Conservation (phyloP, 2,797 vertebrate genomes). For the Myotis pilosus region DNA sequence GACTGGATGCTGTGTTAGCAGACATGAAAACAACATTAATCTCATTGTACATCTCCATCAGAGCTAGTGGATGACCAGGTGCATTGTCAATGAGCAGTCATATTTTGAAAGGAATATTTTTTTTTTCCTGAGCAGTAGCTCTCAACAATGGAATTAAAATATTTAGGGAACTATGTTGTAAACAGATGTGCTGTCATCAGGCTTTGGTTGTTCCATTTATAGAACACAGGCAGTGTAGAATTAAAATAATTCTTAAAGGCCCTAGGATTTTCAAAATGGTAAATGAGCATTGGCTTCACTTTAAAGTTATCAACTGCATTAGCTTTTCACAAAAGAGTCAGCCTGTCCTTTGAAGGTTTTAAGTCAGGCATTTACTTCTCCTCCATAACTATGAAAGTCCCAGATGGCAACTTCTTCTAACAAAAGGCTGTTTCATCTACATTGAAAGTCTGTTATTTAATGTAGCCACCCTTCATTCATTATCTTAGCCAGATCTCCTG, state of each 20-base stretch:
- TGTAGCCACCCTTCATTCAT: not conserved
- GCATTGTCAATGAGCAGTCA: not conserved
- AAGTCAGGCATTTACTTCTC: not conserved
- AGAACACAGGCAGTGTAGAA: not conserved
- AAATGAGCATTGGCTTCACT: not conserved
- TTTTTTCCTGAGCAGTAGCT: not conserved
- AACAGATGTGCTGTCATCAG: not conserved
- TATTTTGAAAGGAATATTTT: not conserved
- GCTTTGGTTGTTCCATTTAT: not conserved
- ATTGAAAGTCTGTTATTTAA: not conserved
- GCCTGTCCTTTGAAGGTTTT: not conserved
- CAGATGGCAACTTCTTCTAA: not conserved
- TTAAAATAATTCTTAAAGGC: not conserved
- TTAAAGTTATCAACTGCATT: not conserved
- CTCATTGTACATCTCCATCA: not conserved
- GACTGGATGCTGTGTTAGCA: not conserved
- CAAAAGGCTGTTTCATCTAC: not conserved
- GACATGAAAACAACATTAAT: not conserved
- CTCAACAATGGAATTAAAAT: not conserved
- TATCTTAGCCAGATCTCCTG: not conserved
- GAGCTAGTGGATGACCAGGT: not conserved
- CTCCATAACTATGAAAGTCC: not conserved
- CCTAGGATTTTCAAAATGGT: not conserved
- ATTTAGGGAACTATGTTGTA: not conserved
- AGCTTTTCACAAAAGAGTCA: not conserved